Conservation (phyloP, 92 coral and sea anemone genomes). For the Epizoanthus illoricatus region DNA sequence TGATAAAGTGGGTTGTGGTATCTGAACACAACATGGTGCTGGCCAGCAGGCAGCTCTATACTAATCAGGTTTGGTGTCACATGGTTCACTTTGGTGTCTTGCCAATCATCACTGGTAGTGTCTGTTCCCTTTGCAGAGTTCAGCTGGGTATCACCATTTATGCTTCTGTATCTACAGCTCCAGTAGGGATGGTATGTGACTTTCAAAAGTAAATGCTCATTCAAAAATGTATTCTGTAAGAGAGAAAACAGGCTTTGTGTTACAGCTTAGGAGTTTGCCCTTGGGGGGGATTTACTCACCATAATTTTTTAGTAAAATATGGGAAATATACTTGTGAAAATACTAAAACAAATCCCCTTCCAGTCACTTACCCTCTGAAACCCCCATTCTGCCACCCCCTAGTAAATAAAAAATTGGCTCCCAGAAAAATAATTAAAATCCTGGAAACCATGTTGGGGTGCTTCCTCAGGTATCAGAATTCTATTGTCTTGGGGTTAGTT, state of each 20-base stretch:
- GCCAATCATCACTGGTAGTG: constrained; percentile 56
- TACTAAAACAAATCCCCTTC: too few species aligned
- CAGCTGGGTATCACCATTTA: neutral
- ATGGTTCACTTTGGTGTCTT: constrained; percentile 55
- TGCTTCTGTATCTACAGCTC: constrained; percentile 58
- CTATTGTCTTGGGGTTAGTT: too few species aligned
- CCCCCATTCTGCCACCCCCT: too few species aligned
- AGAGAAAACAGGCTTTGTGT: neutral
- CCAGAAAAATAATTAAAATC: too few species aligned
- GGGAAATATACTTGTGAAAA: too few species aligned
- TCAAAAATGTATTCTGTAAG: constrained; percentile 47
- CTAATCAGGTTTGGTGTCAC: constrained; percentile 85
- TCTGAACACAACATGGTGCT: constrained; percentile 60
- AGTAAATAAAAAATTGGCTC: too few species aligned
- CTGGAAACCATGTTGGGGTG: too few species aligned
- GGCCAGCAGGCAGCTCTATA: constrained; percentile 66
- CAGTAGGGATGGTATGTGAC: constrained; percentile 82
- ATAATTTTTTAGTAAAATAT: too few species aligned
- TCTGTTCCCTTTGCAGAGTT: constrained; percentile 26
- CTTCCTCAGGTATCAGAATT: too few species aligned
- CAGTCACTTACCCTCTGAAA: too few species aligned
- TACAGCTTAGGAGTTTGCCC: neutral
- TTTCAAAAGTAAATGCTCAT: constrained; percentile 76
- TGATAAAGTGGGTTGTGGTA: constrained; percentile 75
- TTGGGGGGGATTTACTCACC: too few species aligned